Evolutionary conservation across 2,888 invertebrate genomes (phyloP).

Genomic region (Limnephilus lunatus): DNA sequence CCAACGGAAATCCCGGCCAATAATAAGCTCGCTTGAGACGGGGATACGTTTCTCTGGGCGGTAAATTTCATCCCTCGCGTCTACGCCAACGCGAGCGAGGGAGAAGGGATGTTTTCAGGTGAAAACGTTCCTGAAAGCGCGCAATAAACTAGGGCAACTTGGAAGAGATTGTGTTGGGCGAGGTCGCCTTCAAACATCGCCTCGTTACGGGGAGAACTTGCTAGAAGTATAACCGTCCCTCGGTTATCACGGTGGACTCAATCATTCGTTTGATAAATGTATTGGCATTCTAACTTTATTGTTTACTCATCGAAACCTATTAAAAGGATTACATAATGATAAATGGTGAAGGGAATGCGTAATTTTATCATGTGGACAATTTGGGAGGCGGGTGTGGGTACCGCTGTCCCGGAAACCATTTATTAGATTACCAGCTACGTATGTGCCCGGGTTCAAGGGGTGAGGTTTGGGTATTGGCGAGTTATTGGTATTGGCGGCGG

Average conservation of each 20-base stretch:
- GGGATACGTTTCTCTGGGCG: conserved; percentile 22
- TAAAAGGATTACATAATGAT: too few species aligned
- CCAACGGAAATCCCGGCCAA: conserved; percentile 58
- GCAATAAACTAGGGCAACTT: conserved; percentile 62
- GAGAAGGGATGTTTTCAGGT: conserved; percentile 48
- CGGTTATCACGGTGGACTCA: not conserved
- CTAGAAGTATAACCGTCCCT: not conserved
- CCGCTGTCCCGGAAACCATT: too few species aligned
- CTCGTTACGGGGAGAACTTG: not conserved
- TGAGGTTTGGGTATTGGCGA: too few species aligned
- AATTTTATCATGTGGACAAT: too few species aligned
- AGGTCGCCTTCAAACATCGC: conserved; percentile 57
- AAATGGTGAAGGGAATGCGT: too few species aligned
- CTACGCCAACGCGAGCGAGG: conserved; percentile 4
- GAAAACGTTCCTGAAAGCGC: conserved; percentile 26
- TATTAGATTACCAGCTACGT: too few species aligned
- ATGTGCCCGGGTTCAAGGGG: too few species aligned
- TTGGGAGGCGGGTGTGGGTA: too few species aligned
- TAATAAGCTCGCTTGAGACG: conserved; percentile 32
- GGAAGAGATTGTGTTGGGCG: conserved; percentile 61
- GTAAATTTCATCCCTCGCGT: conserved; percentile 11
- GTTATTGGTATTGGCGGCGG: too few species aligned
- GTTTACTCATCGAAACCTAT: too few species aligned
- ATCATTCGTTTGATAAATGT: not conserved
- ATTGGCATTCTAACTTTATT: not conserved